Conservation (phyloP, 2,888 invertebrate genomes). For the Callinectes sapidus region DNA sequence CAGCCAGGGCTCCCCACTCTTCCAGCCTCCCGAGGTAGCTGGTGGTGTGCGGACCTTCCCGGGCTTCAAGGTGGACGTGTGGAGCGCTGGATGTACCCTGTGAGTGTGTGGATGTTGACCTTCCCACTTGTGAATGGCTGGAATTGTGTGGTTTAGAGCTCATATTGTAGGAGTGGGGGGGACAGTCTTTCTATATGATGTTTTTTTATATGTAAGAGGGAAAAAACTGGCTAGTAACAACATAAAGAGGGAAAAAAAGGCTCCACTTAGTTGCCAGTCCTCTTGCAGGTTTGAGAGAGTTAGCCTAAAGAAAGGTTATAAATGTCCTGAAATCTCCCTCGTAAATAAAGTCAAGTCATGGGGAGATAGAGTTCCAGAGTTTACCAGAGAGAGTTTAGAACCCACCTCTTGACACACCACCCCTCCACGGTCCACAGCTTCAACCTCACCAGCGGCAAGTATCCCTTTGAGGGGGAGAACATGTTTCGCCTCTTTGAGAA, state of each 20-base stretch:
- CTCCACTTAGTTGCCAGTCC: too few species aligned
- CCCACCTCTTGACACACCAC: too few species aligned
- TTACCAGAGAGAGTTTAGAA: too few species aligned
- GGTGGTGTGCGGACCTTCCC: conserved; percentile 90
- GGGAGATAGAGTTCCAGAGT: too few species aligned
- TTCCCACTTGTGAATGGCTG: not conserved
- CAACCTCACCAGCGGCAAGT: conserved; percentile 95
- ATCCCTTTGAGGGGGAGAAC: conserved; percentile 98
- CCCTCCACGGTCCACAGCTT: conserved; percentile 80
- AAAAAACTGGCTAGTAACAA: too few species aligned
- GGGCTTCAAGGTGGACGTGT: conserved; percentile 98
- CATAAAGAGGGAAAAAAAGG: too few species aligned
- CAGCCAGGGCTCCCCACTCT: conserved; percentile 99
- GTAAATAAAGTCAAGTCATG: too few species aligned
- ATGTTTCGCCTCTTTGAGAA: conserved; percentile 96
- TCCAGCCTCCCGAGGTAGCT: conserved; percentile 99
- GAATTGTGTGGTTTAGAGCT: not conserved
- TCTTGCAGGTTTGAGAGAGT: too few species aligned
- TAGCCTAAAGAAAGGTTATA: too few species aligned
- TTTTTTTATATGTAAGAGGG: too few species aligned
- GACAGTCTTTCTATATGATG: not conserved
- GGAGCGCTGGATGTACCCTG: conserved; percentile 98
- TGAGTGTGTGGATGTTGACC: conserved; percentile 78
- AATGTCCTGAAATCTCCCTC: too few species aligned
- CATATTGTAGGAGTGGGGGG: not conserved